These are phyloP conservation scores for Papilio glaucus DNA, from an alignment of 1,140 invertebrate species.

Conservation along the genomic window DNA sequence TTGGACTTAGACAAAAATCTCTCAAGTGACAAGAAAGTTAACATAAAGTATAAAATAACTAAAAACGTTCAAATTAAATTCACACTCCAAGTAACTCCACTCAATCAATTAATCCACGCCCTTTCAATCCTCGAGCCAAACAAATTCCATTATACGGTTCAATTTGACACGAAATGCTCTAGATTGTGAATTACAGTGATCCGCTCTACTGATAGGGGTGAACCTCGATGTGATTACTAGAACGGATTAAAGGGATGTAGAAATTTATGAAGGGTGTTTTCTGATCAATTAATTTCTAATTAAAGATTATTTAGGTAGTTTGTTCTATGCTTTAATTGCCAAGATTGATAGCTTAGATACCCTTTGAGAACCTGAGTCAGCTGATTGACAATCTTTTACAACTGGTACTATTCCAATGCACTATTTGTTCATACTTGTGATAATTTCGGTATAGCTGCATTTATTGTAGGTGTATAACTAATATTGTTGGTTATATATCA, in stretches of 20 bases:
- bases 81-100: slow-evolving; percentile 1
- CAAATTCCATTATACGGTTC: slow-evolving; percentile 25
- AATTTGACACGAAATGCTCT: slow-evolving; percentile 23
- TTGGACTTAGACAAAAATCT: no score
- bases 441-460: no score
- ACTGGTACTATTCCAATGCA: no score
- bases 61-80: slow-evolving; percentile 17
- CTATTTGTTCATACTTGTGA: no score
- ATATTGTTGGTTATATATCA: no score
- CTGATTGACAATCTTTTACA: no score
- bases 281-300: slow-evolving; percentile 27
- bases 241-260: slow-evolving; percentile 25
- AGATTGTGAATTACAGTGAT: slow-evolving; percentile 27
- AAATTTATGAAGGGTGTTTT: slow-evolving; percentile 24
- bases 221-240: slow-evolving; percentile 17
- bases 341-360: neutral
- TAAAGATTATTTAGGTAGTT: slow-evolving; percentile 22
- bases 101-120: slow-evolving; percentile 26
- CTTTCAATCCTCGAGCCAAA: slow-evolving; percentile 20
- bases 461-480: no score
- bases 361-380: neutral
- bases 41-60: neutral
- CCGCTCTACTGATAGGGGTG: slow-evolving; percentile 13
- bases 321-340: slow-evolving; percentile 4
- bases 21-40: neutral